A percentile compares a stretch with the other conserved stretches of the same genome.
Evolutionary conservation across 2,113 vertebrate genomes (phyloP).

Genomic region (Petrocephalus microphthalmus): DNA sequence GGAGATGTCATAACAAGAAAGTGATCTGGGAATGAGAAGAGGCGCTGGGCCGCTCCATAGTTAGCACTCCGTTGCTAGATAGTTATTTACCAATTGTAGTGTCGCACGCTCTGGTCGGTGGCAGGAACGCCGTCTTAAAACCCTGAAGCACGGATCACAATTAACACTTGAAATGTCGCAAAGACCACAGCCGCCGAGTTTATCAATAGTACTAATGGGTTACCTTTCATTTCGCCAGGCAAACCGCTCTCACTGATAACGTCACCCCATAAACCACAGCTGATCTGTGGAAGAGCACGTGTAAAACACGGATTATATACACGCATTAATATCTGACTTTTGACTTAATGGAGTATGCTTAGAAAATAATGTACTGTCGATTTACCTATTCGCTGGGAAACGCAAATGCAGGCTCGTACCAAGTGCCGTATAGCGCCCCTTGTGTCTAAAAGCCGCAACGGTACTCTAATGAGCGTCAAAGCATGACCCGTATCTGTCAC

Average conservation of each 20-base stretch:
- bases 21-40: slow-evolving; percentile 42
- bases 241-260: background rate
- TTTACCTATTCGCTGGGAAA: background rate
- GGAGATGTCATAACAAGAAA: slow-evolving; percentile 41
- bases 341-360: background rate
- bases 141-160: background rate
- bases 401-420: background rate
- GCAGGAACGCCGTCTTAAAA: background rate
- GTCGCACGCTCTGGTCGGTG: background rate
- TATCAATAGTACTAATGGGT: background rate
- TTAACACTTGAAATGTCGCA: background rate
- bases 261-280: background rate
- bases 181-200: background rate
- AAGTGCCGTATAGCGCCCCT: slow-evolving; percentile 5
- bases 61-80: background rate
- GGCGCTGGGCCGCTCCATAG: background rate
- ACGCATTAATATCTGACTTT: background rate
- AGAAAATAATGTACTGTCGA: background rate
- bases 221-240: background rate
- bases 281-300: background rate
- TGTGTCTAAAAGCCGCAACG: background rate
- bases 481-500: background rate
- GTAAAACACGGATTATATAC: background rate
- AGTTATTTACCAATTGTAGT: background rate
- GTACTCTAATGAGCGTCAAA: background rate